These are phyloP conservation scores for Himalopsyche japonica DNA, from an alignment of 2,888 invertebrate species.

Conservation along the genomic window DNA sequence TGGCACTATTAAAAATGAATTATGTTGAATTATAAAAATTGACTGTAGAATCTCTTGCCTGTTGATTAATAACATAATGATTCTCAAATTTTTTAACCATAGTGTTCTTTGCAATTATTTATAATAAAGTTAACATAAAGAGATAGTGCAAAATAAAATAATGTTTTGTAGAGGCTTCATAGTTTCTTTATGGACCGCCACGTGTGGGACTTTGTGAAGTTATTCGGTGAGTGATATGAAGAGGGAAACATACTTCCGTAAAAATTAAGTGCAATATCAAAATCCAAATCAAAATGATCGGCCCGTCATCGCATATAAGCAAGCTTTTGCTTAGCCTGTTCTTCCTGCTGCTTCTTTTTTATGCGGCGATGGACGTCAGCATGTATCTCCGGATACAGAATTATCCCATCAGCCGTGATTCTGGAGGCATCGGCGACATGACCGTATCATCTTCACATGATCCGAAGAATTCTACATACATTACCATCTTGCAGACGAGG, in stretches of 20 bases:
- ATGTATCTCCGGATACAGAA: conserved; percentile 72
- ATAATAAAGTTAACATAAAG: not conserved
- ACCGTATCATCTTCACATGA: conserved; percentile 42
- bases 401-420: conserved; percentile 60
- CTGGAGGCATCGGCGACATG: not conserved
- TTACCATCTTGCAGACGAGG: not conserved
- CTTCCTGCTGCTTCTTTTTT: conserved; percentile 63
- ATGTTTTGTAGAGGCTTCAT: not conserved
- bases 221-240: not conserved
- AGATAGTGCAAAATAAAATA: not conserved
- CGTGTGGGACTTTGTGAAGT: not conserved
- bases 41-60: not conserved
- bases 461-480: not conserved
- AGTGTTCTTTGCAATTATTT: no score
- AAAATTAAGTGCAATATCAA: not conserved
- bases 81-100: no score
- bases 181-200: not conserved
- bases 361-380: conserved; percentile 73
- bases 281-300: conserved; percentile 61
- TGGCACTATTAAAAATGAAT: not conserved
- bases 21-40: not conserved
- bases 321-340: conserved; percentile 67
- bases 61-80: not conserved
- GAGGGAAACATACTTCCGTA: not conserved
- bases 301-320: conserved; percentile 73